phyloP scores from a whole-genome alignment of 2,797 vertebrate genomes.

The Peromyscus nudipes region DNA sequence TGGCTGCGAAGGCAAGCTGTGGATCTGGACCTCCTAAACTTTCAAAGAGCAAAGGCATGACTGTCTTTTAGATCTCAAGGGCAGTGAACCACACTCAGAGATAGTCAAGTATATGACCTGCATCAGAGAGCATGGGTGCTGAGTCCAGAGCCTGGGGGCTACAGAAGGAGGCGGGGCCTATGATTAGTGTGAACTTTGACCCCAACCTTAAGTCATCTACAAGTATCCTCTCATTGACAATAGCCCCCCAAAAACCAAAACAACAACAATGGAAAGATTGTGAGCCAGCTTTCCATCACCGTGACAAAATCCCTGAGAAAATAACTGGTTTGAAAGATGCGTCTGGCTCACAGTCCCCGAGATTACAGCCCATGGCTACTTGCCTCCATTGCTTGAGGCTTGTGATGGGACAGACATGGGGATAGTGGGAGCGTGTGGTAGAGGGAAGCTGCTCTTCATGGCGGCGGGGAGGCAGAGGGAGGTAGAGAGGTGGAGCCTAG shows the following conservation, averaged over 20 bases:
- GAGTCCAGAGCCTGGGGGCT: not conserved
- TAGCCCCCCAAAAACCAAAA: not conserved
- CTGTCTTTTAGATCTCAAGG: not conserved
- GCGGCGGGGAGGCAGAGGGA: not conserved
- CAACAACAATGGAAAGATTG: not conserved
- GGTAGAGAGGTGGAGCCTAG: too few species aligned
- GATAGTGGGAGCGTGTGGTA: too few species aligned
- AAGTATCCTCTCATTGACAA: not conserved
- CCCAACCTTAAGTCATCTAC: not conserved
- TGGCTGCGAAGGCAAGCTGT: not conserved
- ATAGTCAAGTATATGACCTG: not conserved
- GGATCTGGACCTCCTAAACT: too few species aligned
- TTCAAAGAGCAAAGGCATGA: not conserved
- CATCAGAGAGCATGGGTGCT: not conserved
- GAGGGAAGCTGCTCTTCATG: too few species aligned
- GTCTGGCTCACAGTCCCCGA: not conserved
- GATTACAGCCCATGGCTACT: not conserved
- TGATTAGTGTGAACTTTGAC: not conserved
- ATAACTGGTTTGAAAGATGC: not conserved
- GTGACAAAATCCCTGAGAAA: not conserved
- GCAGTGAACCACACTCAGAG: not conserved
- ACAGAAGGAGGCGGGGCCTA: not conserved
- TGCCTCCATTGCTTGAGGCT: not conserved
- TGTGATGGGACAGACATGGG: too few species aligned
- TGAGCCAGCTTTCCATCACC: not conserved